phyloP scores from a whole-genome alignment of 2,888 invertebrate species.

The Ochropacha duplaris region DNA sequence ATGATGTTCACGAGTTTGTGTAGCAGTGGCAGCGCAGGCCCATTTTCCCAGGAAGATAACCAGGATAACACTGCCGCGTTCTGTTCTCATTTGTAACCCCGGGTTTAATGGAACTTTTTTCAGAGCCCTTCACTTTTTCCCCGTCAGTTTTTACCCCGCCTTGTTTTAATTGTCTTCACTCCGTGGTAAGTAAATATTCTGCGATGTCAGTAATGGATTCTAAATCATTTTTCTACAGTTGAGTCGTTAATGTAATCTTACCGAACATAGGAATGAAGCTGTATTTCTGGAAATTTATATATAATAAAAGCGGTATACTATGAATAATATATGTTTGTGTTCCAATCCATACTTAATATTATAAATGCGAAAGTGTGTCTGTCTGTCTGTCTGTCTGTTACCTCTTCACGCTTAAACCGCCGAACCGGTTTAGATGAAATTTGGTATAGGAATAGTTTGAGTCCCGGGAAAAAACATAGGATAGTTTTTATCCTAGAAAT shows the following conservation, averaged over 20 bases:
- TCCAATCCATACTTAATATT: no score
- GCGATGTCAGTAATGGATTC: conserved; percentile 22
- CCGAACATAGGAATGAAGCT: neutral
- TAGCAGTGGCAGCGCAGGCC: conserved; percentile 17
- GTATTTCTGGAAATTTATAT: no score
- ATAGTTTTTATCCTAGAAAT: no score
- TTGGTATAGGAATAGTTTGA: no score
- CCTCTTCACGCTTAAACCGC: no score
- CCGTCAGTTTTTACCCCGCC: conserved; percentile 61
- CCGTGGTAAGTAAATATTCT: conserved; percentile 27
- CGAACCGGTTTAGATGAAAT: no score
- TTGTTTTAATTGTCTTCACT: conserved; percentile 70
- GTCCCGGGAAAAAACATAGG: no score
- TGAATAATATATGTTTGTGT: no score
- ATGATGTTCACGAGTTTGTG: conserved; percentile 31
- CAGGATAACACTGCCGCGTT: conserved; percentile 48
- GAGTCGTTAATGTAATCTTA: neutral
- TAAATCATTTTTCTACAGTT: conserved; percentile 13
- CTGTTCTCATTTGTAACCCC: conserved; percentile 73
- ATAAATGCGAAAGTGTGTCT: no score
- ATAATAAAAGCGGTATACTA: no score
- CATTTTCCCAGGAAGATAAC: conserved; percentile 63
- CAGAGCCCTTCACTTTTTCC: conserved; percentile 66
- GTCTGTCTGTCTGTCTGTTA: no score
- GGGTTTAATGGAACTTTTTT: conserved; percentile 72